Conservation (phyloP, 2,888 invertebrate species). For the Thera obeliscata region DNA sequence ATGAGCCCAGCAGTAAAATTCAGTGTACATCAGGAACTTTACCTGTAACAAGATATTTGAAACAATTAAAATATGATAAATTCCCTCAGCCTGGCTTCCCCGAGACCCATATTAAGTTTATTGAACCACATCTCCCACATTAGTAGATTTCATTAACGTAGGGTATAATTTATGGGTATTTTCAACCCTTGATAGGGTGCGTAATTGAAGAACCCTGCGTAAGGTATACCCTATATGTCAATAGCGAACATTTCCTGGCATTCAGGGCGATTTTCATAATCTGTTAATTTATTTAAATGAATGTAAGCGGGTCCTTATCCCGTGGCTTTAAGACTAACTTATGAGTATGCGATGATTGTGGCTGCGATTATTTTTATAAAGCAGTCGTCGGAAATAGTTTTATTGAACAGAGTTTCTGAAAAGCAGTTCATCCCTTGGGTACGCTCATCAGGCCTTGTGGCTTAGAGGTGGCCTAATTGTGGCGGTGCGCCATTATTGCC, state of each 20-base stretch:
- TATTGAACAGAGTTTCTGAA: background rate
- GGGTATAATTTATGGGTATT: slow-evolving; percentile 38
- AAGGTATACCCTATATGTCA: slow-evolving; percentile 36
- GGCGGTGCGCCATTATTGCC: too few species aligned
- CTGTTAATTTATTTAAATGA: slow-evolving; percentile 26
- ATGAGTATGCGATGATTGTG: background rate
- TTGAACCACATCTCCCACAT: slow-evolving; percentile 27
- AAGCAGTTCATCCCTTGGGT: background rate
- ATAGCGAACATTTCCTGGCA: slow-evolving; percentile 33
- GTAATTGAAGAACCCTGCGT: slow-evolving; percentile 38
- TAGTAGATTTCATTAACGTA: slow-evolving; percentile 39
- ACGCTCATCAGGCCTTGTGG: slow-evolving; percentile 10
- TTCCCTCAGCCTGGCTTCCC: background rate
- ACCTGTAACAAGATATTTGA: slow-evolving; percentile 21
- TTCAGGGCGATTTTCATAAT: slow-evolving; percentile 38
- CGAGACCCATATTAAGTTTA: slow-evolving; percentile 18
- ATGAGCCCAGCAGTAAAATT: background rate
- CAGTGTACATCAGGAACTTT: slow-evolving; percentile 1
- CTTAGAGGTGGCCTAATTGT: background rate
- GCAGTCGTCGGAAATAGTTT: background rate
- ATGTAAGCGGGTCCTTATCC: background rate
- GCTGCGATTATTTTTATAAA: background rate
- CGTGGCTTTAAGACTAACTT: background rate
- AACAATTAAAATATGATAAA: slow-evolving; percentile 4
- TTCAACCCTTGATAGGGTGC: slow-evolving; percentile 28